A percentile compares a stretch with the other conserved stretches of the same genome.
These are phyloP conservation scores for Phalacrocorax carbo DNA, from an alignment of 2,113 vertebrate genomes.

Conservation along the genomic window DNA sequence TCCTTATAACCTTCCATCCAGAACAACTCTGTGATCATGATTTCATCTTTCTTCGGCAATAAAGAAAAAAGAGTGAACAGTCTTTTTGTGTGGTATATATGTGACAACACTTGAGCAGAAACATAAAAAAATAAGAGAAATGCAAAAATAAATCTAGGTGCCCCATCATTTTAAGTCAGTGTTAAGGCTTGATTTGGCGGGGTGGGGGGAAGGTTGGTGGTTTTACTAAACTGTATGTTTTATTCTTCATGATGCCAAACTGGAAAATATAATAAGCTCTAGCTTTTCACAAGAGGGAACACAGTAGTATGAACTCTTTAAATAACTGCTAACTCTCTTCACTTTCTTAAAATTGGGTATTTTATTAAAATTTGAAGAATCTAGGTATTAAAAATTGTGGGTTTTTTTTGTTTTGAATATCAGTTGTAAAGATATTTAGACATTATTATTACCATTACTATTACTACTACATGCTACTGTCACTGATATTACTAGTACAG, in stretches of 20 bases:
- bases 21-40: background rate
- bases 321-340: background rate
- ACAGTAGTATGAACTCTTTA: background rate
- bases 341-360: background rate
- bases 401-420: background rate
- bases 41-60: background rate
- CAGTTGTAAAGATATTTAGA: background rate
- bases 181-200: background rate
- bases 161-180: background rate
- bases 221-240: background rate
- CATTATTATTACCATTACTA: background rate
- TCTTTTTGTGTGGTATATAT: background rate
- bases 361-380: background rate
- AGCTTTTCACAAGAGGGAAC: background rate
- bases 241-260: background rate
- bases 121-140: background rate
- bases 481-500: too few relatives aligned
- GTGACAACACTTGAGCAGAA: background rate
- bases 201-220: background rate
- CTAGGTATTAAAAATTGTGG: background rate
- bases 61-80: background rate
- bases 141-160: background rate
- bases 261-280: background rate
- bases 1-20: background rate
- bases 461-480: background rate